Evolutionary conservation across 2,888 invertebrate species (phyloP).

Genomic region (Hoplodrina ambigua): DNA sequence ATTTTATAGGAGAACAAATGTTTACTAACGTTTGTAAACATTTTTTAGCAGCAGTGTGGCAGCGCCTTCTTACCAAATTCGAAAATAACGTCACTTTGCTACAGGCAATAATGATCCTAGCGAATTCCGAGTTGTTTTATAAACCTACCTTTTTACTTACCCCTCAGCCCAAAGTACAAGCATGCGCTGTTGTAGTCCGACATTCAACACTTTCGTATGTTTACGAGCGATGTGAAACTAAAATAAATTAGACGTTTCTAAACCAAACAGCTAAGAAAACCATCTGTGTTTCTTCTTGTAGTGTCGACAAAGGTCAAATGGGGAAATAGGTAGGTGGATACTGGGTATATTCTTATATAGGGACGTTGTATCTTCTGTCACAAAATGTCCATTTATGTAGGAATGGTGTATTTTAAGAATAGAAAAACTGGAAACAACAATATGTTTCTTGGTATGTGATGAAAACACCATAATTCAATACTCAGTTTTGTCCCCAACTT

Average conservation of each 20-base stretch:
- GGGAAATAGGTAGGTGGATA: background rate
- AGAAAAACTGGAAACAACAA: slow-evolving; percentile 1
- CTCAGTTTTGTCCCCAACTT: too few species aligned
- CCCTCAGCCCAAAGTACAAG: too few species aligned
- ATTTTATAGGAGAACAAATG: too few species aligned
- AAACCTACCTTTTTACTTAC: background rate
- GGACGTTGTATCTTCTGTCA: background rate
- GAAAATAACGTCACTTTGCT: too few species aligned
- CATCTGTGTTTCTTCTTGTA: slow-evolving; percentile 36
- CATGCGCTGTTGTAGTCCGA: slow-evolving; percentile 11
- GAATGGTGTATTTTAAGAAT: background rate
- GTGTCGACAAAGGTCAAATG: slow-evolving; percentile 28
- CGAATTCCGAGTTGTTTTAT: too few species aligned
- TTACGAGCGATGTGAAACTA: slow-evolving; percentile 24
- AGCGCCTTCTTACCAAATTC: too few species aligned
- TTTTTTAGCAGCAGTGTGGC: too few species aligned
- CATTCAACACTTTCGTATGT: slow-evolving; percentile 25
- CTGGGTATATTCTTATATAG: slow-evolving; percentile 6
- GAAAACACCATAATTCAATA: background rate
- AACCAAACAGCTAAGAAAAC: slow-evolving; percentile 36
- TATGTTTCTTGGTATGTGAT: slow-evolving; percentile 10
- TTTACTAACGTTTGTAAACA: too few species aligned
- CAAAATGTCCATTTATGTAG: background rate
- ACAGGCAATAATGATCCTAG: too few species aligned
- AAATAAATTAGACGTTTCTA: slow-evolving; percentile 39